Evolutionary conservation across 2,113 vertebrate species (phyloP), one percentile per base, ranked within the genome.

Genomic region (Pseudorectes ferrugineus): DNA sequence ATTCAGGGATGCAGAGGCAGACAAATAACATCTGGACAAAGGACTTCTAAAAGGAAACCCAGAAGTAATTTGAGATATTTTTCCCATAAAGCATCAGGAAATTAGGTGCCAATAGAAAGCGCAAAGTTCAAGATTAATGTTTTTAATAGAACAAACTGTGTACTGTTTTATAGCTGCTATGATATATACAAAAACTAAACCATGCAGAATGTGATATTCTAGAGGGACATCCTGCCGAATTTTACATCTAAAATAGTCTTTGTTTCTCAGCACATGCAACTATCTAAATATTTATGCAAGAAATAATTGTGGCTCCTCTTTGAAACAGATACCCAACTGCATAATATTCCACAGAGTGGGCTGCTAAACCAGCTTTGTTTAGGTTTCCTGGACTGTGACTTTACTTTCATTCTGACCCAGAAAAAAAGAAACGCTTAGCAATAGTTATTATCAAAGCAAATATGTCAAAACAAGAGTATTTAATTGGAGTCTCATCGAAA

Each of bases 281-380:
- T 88, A 96, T 66, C 66, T 86, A 97, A 96, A 96, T 95, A 97
- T 97, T 97, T 96, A 95, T 68, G n/a, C 52, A 75, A 93, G 81
- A 92, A 93, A 77, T 88, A 93, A 96, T 92, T 88, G 68, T 49
- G 40, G 40, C 42, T 89, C 61, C 68, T 86, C 85, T 94, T 81
- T 94, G 90, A 96, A 94, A 94, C 31, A 86, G 81, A 95, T 63
- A 94, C n/a, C 10, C 72, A 86, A 81, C 65, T 88, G 57, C 92
- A 80, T 28, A 90, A 78, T 92, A 94, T 46, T 86, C 9, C 76
- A 77, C 24, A 63, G 55, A 81, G 42, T 52, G 57, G 67, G 85
- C 59, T 92, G 92, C 85, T 84, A 70, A 83, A 95, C 75, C 85
- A 92, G 93, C 76, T 95, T 94, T 96, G 94, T 96, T 94, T 94